Conservation (phyloP, 2,797 vertebrate species). For the Bradypodion ventrale region DNA sequence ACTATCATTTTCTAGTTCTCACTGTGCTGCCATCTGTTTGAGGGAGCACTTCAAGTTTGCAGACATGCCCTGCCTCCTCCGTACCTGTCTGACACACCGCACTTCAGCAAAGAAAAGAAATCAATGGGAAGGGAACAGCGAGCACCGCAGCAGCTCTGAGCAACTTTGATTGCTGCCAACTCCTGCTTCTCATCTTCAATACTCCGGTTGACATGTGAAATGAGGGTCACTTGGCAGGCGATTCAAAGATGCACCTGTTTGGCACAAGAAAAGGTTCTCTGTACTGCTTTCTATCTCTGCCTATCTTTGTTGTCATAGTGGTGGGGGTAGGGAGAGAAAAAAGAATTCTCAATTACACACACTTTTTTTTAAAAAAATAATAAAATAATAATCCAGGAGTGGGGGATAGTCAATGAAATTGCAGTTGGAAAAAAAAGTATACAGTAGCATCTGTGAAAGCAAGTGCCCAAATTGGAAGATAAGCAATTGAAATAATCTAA, state of each 20-base stretch:
- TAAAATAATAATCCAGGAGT: constrained; percentile 20
- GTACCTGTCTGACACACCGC: constrained; percentile 30
- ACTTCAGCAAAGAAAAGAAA: constrained; percentile 27
- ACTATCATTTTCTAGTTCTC: not conserved
- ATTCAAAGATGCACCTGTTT: constrained; percentile 47
- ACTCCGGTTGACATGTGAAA: constrained; percentile 40
- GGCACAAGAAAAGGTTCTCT: constrained; percentile 33
- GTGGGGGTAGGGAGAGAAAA: constrained; percentile 24
- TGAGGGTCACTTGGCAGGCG: constrained; percentile 47
- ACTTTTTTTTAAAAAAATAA: not conserved
- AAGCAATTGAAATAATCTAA: constrained; percentile 38
- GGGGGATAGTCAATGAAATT: constrained; percentile 38
- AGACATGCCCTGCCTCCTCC: constrained; percentile 28
- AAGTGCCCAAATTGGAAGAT: constrained; percentile 24
- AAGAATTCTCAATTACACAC: constrained; percentile 6
- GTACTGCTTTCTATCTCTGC: constrained; percentile 39
- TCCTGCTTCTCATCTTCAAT: constrained; percentile 47
- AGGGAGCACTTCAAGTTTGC: constrained; percentile 38
- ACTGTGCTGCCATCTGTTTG: constrained; percentile 26
- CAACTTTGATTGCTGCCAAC: constrained; percentile 45
- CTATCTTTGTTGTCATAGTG: constrained; percentile 30
- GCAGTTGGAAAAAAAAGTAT: constrained; percentile 26
- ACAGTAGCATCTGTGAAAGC: constrained; percentile 16
- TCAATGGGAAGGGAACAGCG: constrained; percentile 24
- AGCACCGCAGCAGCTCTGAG: constrained; percentile 39